Percentiles rank a stretch among this genome's conserved stretches.
Evolutionary conservation across 2,113 vertebrate genomes (phyloP).

Genomic region (Spea bombifrons): DNA sequence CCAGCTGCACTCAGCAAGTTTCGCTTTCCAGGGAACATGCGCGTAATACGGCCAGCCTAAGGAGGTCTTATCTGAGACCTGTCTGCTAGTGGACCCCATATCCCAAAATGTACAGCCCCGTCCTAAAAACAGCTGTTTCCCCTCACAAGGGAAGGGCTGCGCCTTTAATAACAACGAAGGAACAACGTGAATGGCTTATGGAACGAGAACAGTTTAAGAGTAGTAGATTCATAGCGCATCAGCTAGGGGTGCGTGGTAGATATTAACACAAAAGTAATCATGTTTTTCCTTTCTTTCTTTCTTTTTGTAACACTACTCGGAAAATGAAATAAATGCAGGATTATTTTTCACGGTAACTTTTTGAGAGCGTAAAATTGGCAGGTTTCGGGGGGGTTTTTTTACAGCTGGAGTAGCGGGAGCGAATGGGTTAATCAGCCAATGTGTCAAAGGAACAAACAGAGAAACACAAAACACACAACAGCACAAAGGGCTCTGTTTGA

Average conservation of each 20-base stretch:
- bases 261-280: not conserved
- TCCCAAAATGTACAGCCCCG: not conserved
- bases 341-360: too few species aligned
- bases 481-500: constrained; percentile 26
- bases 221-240: too few species aligned
- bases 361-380: too few species aligned
- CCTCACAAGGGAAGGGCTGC: not conserved
- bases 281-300: too few species aligned
- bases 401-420: too few species aligned
- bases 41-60: not conserved
- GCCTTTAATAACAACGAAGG: not conserved
- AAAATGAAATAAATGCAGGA: too few species aligned
- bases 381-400: too few species aligned
- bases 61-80: not conserved
- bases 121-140: not conserved
- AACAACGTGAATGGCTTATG: not conserved
- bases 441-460: constrained; percentile 37
- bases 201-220: too few species aligned
- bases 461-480: constrained; percentile 21
- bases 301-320: too few species aligned
- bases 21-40: not conserved
- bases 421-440: not conserved
- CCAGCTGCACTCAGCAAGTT: constrained; percentile 11
- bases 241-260: not conserved
- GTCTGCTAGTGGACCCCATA: not conserved